These are phyloP conservation scores for Echeneis naucrates DNA, from an alignment of 2,797 vertebrate species.

Conservation along the genomic window DNA sequence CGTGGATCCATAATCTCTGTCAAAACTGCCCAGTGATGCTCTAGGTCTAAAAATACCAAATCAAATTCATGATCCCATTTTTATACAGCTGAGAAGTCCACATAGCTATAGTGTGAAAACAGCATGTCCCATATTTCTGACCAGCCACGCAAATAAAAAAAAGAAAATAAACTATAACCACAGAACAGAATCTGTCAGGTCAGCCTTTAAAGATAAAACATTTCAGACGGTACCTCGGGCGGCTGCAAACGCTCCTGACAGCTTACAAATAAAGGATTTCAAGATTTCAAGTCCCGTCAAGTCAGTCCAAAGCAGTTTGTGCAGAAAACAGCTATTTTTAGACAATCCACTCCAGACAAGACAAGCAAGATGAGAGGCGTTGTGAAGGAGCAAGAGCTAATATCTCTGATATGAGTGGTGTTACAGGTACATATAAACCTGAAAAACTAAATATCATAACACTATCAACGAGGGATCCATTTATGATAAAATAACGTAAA, in stretches of 20 bases:
- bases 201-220: constrained; percentile 2
- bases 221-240: constrained; percentile 3
- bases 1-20: background rate
- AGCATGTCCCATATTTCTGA: background rate
- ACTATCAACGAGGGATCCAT: too few species aligned
- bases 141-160: background rate
- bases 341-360: constrained; percentile 31
- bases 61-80: constrained; percentile 21
- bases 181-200: background rate
- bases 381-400: constrained; percentile 25
- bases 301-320: constrained; percentile 37
- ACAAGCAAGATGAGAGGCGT: constrained; percentile 36
- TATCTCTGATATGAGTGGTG: constrained; percentile 8
- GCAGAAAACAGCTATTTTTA: constrained; percentile 61
- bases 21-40: background rate
- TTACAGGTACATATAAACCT: background rate
- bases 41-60: background rate
- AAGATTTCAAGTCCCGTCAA: constrained; percentile 16
- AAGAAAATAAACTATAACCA: background rate
- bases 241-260: constrained; percentile 1
- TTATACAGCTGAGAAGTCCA: constrained; percentile 5
- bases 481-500: too few species aligned
- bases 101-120: constrained; percentile 1
- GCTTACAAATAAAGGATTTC: constrained; percentile 26
- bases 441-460: constrained; percentile 19